Evolutionary conservation across 2,113 vertebrate species (phyloP), one percentile per base, ranked within the genome.

Genomic region (Prinia subflava): DNA sequence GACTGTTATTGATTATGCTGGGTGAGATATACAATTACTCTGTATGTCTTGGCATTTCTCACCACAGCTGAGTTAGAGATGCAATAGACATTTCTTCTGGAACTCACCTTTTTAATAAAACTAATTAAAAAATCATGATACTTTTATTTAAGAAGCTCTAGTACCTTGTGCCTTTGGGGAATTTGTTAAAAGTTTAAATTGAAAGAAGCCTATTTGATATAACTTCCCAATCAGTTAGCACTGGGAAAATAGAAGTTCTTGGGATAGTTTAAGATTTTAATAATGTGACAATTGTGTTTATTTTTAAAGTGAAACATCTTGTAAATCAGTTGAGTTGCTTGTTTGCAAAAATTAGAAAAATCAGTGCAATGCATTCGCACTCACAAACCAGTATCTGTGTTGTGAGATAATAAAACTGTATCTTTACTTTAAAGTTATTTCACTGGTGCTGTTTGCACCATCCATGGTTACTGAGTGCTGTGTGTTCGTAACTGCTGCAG

Each of bases 251-350:
- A 81, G 22, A 67, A 84, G 30, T 73, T 7, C 35, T 87, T 81
- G 12, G 4, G 46, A 44, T 91, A 96, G 77, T 39, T 87, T 80
- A 97, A 95, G 39, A 80, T 93, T 96, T 97, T 92, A 96, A 94
- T 96, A 96, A 94, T 69, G 63, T 87, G 33, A 85, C 92, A 94
- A 91, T 78, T 93, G 7, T 84, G 23, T 88, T 96, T 93, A 52
- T 71, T 94, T 96, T 93, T 53, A 35, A 93, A 93, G 96, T 93
- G 28, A 96, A 90, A 85, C 49, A 24, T 28, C 56, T 82, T 91
- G 53, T 92, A 95, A 84, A 63, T 93, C 84, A 92, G 59, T 64
- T 83, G 71, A 96, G 86, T 87, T 90, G 20, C 50, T 96, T 95
- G 33, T 94, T 97, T 97, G 16, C 42, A 92, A 94, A 94, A 68